Base-by-base conservation (phyloP, 1,140 invertebrate species). In the Hypsibius dujardini region DNA sequence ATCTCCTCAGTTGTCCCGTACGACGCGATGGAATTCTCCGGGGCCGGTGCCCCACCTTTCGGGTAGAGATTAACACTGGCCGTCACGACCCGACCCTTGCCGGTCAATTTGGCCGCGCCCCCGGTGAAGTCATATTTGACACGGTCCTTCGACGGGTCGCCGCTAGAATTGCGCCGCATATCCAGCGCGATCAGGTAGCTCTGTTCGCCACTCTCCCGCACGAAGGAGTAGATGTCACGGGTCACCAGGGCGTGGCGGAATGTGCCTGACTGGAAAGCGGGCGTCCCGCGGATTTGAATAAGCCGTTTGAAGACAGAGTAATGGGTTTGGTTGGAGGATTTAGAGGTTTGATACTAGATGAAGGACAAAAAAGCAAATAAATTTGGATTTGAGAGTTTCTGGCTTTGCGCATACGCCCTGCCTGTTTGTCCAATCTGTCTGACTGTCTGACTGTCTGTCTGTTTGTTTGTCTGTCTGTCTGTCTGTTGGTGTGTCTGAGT, bases 1-100 rank as follows among this genome's bases (percentile, higher is more conserved):
- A 28, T 28, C 28, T 28, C 28, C 28, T 28, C 28, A 28, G 28
- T 28, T 28, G 28, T 28, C 28, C 28, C 28, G 28, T 28, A 28
- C 28, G 28, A 28, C 28, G 28, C 28, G 28, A 28, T 28, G 28
- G 28, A 28, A 28, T 28, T 28, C 28, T 28, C 28, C 28, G 28
- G 28, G 28, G 28, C 28, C 28, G 28, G 28, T 28, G 50, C n/a
- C n/a, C 50, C 50, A n/a, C n/a, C 50, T 12, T 7, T 7, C 7
- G 7, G 7, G 47, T 72, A 74, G 3, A 67, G 12, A 67, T 67
- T 12, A 42, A 45, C 62, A 42, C 62, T 67, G 62, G 12, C 62
- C 28, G 28, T 28, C 28, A 28, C 28, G 28, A 28, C 28, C 28
- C 28, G 28, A 28, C 28, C 28, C 28, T 28, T 28, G 12, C 12